Evolutionary conservation across 1,140 invertebrate genomes (phyloP), one percentile per base, ranked within the genome.

Genomic region (Pseudomyrmex dendroicus): DNA sequence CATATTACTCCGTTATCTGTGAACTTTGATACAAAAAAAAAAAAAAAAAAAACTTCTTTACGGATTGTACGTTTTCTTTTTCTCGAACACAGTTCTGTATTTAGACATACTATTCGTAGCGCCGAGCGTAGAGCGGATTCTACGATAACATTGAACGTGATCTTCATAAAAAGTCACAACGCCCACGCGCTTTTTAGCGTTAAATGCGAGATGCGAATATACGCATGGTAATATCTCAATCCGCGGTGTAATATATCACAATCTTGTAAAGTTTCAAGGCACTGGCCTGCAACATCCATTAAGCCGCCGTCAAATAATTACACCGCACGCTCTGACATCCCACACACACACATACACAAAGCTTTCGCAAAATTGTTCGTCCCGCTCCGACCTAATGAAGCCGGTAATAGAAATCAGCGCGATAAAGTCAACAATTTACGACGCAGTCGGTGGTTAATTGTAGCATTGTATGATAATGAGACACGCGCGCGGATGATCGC

Each of bases 371-470:
- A 70, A 78, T 15, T 8, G 0, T 7, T 48, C 15, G 44, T 46
- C 52, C 35, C 35, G 35, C 35, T 35, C 48, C 17, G 9, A 70
- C 25, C 20, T 70, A 78, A 70, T 70, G 52, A 46, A 25, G 10
- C 20, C 64, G 35, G 44, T 57, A 78, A 70, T 70, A 78, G 64
- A 78, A 78, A 57, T 78, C 57, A 78, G 35, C 64, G 35, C 20
- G 64, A 20, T 78, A 57, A 70, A 78, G 20, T 48, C 76, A 78
- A 78, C 52, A 57, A 78, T 78, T 78, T 78, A 78, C 54, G 52
- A 10, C 15, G 7, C 44, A 46, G 54, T 22, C 20, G 8, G 35
- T 9, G 17, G 35, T 68, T 68, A 70, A 78, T 78, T 78, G 35
- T 35, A 78, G 44, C 25, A 70, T 68, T 78, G 15, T 78, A 68